These are phyloP conservation scores for Neopelma chrysocephalum DNA, from an alignment of 2,797 vertebrate species.

Conservation along the genomic window DNA sequence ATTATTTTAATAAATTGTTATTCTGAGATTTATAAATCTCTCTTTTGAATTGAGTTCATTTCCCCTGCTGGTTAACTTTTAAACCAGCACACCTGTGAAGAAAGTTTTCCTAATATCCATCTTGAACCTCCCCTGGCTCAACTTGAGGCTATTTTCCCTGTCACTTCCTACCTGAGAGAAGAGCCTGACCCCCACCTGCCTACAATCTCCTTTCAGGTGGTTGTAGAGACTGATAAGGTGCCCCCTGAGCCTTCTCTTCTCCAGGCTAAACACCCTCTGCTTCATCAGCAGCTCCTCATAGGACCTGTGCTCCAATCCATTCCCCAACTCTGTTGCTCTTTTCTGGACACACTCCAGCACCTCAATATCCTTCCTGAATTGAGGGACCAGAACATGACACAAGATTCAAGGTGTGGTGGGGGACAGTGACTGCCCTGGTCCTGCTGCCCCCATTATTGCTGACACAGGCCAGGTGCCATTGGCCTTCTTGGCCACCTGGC, in stretches of 20 bases:
- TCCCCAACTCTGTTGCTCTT: fast-evolving
- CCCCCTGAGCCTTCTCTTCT: not conserved
- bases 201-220: not conserved
- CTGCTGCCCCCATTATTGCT: not conserved
- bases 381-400: fast-evolving
- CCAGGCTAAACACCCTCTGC: not conserved
- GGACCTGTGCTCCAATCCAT: not conserved
- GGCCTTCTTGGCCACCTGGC: not conserved
- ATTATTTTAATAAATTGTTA: too few relatives aligned
- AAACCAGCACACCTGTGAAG: too few relatives aligned
- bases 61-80: too few relatives aligned
- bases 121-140: not conserved
- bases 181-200: not conserved
- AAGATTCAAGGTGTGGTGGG: fast-evolving
- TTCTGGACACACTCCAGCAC: not conserved
- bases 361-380: not conserved
- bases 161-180: not conserved
- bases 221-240: not conserved
- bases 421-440: not conserved
- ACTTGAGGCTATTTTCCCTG: not conserved
- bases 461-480: not conserved
- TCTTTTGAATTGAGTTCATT: too few relatives aligned
- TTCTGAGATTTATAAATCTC: too few relatives aligned
- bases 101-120: not conserved
- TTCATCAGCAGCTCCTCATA: not conserved